These are phyloP conservation scores for Mamestra brassicae DNA, from an alignment of 2,888 invertebrate genomes.

Conservation along the genomic window DNA sequence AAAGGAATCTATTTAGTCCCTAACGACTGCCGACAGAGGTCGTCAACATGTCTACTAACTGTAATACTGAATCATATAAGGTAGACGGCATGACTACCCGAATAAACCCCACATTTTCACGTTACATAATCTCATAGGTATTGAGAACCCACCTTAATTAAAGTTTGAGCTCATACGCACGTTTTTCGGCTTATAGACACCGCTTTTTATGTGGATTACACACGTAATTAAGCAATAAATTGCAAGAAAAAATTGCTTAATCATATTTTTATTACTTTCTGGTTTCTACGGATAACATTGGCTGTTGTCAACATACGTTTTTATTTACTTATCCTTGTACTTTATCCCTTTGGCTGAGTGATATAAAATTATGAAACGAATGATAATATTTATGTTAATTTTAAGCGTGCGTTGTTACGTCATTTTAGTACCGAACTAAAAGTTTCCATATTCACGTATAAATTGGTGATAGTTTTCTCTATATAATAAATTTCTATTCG, in stretches of 20 bases:
- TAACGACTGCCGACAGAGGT: slow-evolving; percentile 21
- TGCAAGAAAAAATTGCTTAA: slow-evolving; percentile 76
- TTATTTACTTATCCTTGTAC: slow-evolving; percentile 57
- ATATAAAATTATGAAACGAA: slow-evolving; percentile 39
- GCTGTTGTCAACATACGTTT: slow-evolving; percentile 55
- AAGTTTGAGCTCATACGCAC: slow-evolving; percentile 41
- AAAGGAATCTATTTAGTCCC: slow-evolving; percentile 33
- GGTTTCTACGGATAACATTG: slow-evolving; percentile 61
- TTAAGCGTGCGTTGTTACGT: slow-evolving; percentile 26
- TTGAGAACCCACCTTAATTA: slow-evolving; percentile 59
- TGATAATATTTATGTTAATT: slow-evolving; percentile 19
- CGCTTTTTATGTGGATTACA: slow-evolving; percentile 73
- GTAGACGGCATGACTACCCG: slow-evolving; percentile 39
- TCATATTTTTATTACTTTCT: slow-evolving; percentile 62
- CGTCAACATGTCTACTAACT: slow-evolving; percentile 34
- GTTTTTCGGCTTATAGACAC: slow-evolving; percentile 62
- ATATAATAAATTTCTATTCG: not conserved
- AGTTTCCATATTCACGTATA: slow-evolving; percentile 31
- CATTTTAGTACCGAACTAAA: slow-evolving; percentile 10
- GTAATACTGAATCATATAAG: slow-evolving; percentile 44
- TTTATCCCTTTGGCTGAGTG: slow-evolving; percentile 40
- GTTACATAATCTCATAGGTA: slow-evolving; percentile 49
- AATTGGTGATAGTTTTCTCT: slow-evolving; percentile 27
- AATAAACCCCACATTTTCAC: slow-evolving; percentile 54
- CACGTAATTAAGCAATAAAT: slow-evolving; percentile 82